Conservation (phyloP, 2,113 vertebrate species). For the Monopterus albus region DNA sequence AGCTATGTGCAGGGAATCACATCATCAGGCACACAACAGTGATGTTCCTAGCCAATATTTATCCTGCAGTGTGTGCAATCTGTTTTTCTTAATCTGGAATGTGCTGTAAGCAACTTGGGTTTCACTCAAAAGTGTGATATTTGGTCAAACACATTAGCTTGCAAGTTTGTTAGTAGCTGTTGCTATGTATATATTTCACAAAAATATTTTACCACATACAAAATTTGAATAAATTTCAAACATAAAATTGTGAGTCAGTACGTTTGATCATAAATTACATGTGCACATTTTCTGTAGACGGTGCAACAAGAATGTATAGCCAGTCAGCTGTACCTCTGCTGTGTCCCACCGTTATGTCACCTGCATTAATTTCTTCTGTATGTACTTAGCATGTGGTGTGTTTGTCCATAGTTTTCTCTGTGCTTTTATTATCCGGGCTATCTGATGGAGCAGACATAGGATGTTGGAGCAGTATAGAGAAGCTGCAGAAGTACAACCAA, state of each 20-base stretch:
- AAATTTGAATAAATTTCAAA: not conserved
- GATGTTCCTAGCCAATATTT: conserved; percentile 65
- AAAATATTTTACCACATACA: not conserved
- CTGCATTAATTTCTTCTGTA: not conserved
- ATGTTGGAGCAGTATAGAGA: not conserved
- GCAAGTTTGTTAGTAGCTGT: not conserved
- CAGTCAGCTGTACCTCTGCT: not conserved
- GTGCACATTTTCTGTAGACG: not conserved
- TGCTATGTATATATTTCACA: not conserved
- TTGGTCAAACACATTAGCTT: not conserved
- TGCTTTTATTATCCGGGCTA: not conserved
- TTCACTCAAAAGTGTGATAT: conserved; percentile 19
- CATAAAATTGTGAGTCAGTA: not conserved
- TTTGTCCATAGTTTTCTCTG: not conserved
- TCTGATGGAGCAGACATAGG: not conserved
- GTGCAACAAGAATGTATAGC: not conserved
- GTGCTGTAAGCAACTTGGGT: conserved; percentile 30
- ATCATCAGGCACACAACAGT: conserved; percentile 43
- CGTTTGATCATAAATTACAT: not conserved
- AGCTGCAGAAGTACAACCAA: not conserved
- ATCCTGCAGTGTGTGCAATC: conserved; percentile 62
- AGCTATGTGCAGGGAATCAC: conserved; percentile 56
- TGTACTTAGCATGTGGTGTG: not conserved
- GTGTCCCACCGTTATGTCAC: not conserved
- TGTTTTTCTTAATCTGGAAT: conserved; percentile 33